Evolutionary conservation across 1,140 invertebrate genomes (phyloP).

Genomic region (Drosophila sucinea): DNA sequence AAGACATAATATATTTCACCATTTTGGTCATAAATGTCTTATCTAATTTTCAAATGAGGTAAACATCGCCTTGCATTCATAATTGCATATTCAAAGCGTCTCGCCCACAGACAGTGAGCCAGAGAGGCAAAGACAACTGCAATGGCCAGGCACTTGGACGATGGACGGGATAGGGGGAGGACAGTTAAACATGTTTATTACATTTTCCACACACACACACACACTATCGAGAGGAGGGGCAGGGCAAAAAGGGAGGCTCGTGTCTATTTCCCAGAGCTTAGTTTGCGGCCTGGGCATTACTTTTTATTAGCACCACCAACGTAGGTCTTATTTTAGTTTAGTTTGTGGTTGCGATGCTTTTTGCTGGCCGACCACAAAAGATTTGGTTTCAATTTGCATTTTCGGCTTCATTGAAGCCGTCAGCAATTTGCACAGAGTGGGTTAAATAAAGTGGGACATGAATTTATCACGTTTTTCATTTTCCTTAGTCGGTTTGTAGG

Average conservation of each 20-base stretch:
- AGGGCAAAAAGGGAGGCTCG: conserved; percentile 6
- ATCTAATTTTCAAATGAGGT: conserved; percentile 76
- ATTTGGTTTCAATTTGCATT: conserved; percentile 81
- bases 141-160: no score
- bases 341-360: conserved; percentile 17
- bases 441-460: conserved; percentile 66
- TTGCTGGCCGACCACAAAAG: conserved; percentile 45
- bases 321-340: conserved; percentile 20
- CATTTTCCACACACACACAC: conserved; percentile 63
- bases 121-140: no score
- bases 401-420: conserved; percentile 74
- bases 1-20: conserved; percentile 26
- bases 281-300: conserved; percentile 67
- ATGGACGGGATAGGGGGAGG: conserved; percentile 8
- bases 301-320: conserved; percentile 74
- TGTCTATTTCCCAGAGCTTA: conserved; percentile 74
- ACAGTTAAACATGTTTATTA: conserved; percentile 75
- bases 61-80: conserved; percentile 74
- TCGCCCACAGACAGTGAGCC: conserved; percentile 48
- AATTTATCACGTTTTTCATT: conserved; percentile 72
- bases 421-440: conserved; percentile 63
- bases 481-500: conserved; percentile 74
- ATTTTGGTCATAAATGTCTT: conserved; percentile 62
- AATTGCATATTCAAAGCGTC: conserved; percentile 76
- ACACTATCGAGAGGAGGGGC: neutral